Base-by-base conservation (phyloP, 2,113 vertebrate species). In the Gymnarchus niloticus region DNA sequence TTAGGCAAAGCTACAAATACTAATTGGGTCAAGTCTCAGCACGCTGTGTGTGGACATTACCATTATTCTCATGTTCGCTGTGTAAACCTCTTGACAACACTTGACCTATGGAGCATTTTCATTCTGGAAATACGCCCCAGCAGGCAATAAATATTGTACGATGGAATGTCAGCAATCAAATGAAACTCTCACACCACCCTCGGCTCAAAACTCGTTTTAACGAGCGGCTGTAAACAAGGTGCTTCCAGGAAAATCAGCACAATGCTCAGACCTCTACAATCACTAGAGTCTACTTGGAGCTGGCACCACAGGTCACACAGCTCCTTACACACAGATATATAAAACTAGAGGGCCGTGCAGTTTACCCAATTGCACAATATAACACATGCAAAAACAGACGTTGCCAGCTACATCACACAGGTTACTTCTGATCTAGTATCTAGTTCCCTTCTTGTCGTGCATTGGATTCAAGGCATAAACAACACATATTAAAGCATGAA, bases 1-100 rank as follows among this genome's bases (percentile, higher is more conserved):
- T 77, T 10, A 88, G 89, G 84, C 88, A 92, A 90, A 90, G 85
- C 77, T 49, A 44, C 77, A 81, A 7, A 44, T 49, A 25, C 51
- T 56, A n/a, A 19, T 82, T 19, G 8, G 51, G 17, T 37, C 14
- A 25, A 0, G 51, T 14, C 21, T 25, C 80, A 33, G 48, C 48
- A 82, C 77, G 49, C 44, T 25, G 10, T 17, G 12, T 44, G 12
- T 23, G 12, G 23, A 28, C 77, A 51, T 48, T 14, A 51, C 23
- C 77, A 28, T 51, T 25, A 9, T 44, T 48, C 49, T n/a, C 10
- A 81, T 49, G 19, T 51, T 81, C 46, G 44, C n/a, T 48, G 21
- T 51, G 25, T 9, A 51, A n/a, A 28, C n/a, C 77, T 49, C 77
- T 48, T 81, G 77, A 81, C 46, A 51, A 23, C 14, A 81, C 44